These are phyloP conservation scores for Ephialtes manifestator DNA, from an alignment of 2,888 invertebrate genomes.

Conservation along the genomic window DNA sequence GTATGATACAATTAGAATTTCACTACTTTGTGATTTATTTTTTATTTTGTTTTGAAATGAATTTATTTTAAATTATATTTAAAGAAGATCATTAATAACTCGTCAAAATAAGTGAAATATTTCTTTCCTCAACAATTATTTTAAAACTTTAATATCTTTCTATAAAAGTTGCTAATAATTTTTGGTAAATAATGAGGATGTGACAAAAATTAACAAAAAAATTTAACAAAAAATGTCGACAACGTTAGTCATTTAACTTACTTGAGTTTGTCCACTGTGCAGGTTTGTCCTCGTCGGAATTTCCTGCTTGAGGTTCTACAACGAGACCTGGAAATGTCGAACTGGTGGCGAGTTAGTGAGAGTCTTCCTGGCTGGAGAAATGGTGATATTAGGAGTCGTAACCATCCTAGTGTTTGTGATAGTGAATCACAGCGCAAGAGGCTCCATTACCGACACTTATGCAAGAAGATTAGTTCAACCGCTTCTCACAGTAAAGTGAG, in stretches of 20 bases:
- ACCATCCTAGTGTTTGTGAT: conserved; percentile 89
- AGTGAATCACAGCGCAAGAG: conserved; percentile 91
- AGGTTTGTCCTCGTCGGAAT: conserved; percentile 90
- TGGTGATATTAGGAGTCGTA: conserved; percentile 89
- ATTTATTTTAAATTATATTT: too few species aligned
- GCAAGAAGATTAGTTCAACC: conserved; percentile 91
- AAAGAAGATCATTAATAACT: too few species aligned
- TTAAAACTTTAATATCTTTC: too few species aligned
- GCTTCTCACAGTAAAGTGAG: conserved; percentile 90
- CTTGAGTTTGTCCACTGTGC: conserved; percentile 66
- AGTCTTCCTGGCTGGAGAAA: conserved; percentile 91
- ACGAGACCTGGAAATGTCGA: conserved; percentile 90
- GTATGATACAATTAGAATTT: too few species aligned
- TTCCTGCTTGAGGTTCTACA: conserved; percentile 89
- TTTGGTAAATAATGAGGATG: too few species aligned
- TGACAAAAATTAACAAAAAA: neutral
- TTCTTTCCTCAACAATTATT: too few species aligned
- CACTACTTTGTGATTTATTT: too few species aligned
- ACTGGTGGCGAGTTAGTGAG: conserved; percentile 91
- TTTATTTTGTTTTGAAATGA: neutral
- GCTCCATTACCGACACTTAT: conserved; percentile 92
- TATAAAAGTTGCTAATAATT: too few species aligned
- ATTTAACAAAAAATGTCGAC: neutral
- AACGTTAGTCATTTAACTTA: neutral
- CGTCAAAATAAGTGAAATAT: too few species aligned